Evolutionary conservation across 2,888 invertebrate genomes (phyloP).

Genomic region (Pseudococcus viburni): DNA sequence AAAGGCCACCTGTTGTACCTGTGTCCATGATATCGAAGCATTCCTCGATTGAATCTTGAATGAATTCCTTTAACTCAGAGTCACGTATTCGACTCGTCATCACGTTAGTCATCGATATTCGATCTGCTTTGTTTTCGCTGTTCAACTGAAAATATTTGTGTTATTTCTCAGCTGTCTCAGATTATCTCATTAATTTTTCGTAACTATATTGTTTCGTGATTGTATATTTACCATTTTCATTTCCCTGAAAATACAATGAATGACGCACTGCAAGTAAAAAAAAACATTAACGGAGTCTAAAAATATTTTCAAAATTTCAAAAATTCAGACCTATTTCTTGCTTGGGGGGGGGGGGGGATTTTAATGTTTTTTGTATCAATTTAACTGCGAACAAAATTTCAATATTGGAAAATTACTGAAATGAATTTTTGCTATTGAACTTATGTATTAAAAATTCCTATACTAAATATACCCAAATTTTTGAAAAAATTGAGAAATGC

Average conservation of each 20-base stretch:
- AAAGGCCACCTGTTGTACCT: neutral
- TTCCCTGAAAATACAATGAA: slow-evolving; percentile 70
- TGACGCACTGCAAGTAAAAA: slow-evolving; percentile 69
- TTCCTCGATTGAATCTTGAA: slow-evolving; percentile 70
- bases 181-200: neutral
- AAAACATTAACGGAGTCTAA: neutral
- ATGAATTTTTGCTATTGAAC: too few species aligned
- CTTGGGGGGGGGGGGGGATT: too few species aligned
- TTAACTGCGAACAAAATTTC: too few species aligned
- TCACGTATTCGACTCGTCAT: slow-evolving; percentile 69
- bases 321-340: too few species aligned
- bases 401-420: too few species aligned
- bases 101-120: slow-evolving; percentile 68
- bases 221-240: slow-evolving; percentile 69
- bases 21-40: slow-evolving; percentile 69
- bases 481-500: too few species aligned
- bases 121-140: slow-evolving; percentile 69
- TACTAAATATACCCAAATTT: too few species aligned
- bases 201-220: neutral
- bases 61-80: slow-evolving; percentile 69
- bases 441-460: too few species aligned
- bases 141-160: slow-evolving; percentile 68
- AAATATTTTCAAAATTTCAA: too few species aligned
- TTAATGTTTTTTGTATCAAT: too few species aligned
- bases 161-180: neutral